phyloP scores from a whole-genome alignment of 1,140 invertebrate species.

The Euglossa dilemma region DNA sequence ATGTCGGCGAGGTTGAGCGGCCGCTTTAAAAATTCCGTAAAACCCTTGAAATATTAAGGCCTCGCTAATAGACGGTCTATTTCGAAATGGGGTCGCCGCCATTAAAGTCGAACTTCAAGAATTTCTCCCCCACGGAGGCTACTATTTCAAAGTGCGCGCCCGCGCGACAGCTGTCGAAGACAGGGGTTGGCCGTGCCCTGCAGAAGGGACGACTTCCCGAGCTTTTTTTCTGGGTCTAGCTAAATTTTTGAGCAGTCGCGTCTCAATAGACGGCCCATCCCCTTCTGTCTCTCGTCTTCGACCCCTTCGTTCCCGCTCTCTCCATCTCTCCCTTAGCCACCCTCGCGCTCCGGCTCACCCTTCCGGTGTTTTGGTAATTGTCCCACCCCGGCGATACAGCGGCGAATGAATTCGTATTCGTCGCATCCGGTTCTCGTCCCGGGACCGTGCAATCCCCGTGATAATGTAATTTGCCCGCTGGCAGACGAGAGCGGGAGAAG shows the following conservation, averaged over 20 bases:
- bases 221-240: constrained; percentile 32
- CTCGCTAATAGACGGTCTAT: constrained; percentile 55
- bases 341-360: background rate
- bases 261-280: constrained; percentile 41
- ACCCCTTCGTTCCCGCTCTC: background rate
- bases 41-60: constrained; percentile 56
- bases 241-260: constrained; percentile 48
- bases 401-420: constrained; percentile 34
- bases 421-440: background rate
- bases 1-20: constrained; percentile 9
- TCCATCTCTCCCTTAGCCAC: background rate
- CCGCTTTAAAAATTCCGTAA: constrained; percentile 49
- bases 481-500: constrained; percentile 61
- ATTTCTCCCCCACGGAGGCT: constrained; percentile 45
- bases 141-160: constrained; percentile 59
- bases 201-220: constrained; percentile 11
- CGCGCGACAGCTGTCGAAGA: constrained; percentile 64
- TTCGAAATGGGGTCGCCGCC: constrained; percentile 56
- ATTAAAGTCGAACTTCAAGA: constrained; percentile 65
- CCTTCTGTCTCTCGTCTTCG: background rate
- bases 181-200: constrained; percentile 15
- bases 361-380: background rate
- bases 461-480: constrained; percentile 68
- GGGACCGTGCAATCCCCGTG: constrained; percentile 58
- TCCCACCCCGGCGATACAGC: background rate